Percentiles rank a stretch among this genome's conserved stretches.
Evolutionary conservation across 2,113 vertebrate genomes (phyloP).

Genomic region (Oxyruncus cristatus): DNA sequence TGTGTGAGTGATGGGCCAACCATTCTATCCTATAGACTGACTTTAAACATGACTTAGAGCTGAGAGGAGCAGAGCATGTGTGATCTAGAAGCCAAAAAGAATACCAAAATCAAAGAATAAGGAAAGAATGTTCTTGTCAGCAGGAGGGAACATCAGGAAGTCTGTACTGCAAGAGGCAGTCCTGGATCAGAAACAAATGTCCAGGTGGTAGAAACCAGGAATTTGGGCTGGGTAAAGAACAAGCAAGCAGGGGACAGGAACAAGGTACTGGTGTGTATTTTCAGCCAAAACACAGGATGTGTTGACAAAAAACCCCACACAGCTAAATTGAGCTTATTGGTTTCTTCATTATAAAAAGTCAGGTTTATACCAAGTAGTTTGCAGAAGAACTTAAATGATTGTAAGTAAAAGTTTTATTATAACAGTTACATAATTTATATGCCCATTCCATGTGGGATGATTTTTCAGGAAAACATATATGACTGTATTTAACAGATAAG

Average conservation of each 20-base stretch:
- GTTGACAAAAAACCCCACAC: neutral
- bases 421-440: neutral
- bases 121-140: neutral
- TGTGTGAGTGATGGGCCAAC: neutral
- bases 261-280: neutral
- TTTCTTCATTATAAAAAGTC: neutral
- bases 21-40: neutral
- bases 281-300: neutral
- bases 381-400: neutral
- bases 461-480: neutral
- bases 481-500: neutral
- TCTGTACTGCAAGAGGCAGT: neutral
- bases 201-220: neutral
- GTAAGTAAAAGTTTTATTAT: neutral
- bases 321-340: neutral
- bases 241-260: conserved; percentile 6
- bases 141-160: neutral
- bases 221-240: neutral
- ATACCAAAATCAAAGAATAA: neutral
- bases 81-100: neutral
- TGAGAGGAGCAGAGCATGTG: neutral
- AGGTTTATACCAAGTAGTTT: neutral
- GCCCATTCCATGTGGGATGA: neutral
- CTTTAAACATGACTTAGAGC: neutral
- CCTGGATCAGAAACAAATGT: conserved; percentile 9